These are phyloP conservation scores for Potamarius usumacintae DNA, from an alignment of 2,113 vertebrate species.

Conservation along the genomic window DNA sequence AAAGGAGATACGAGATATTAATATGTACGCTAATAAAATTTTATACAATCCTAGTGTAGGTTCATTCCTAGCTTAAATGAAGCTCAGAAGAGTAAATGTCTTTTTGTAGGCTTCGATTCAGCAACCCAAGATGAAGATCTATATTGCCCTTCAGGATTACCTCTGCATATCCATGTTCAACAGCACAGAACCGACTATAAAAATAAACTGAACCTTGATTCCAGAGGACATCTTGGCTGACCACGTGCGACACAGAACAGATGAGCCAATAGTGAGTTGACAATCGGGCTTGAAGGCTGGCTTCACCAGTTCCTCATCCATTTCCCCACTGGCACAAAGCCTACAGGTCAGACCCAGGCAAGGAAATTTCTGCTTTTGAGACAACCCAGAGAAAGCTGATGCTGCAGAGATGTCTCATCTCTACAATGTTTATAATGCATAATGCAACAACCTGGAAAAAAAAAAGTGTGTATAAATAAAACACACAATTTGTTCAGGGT, in stretches of 20 bases:
- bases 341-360: constrained; percentile 22
- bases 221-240: neutral
- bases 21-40: constrained; percentile 20
- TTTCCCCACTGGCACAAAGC: constrained; percentile 39
- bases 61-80: constrained; percentile 15
- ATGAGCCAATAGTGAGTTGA: constrained; percentile 29
- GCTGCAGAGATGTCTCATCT: constrained; percentile 34
- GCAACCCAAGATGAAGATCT: neutral
- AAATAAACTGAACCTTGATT: neutral
- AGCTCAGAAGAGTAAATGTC: constrained; percentile 8
- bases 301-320: constrained; percentile 38
- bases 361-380: constrained; percentile 25
- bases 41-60: neutral
- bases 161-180: neutral
- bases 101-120: neutral
- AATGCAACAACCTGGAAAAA: constrained; percentile 22
- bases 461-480: neutral
- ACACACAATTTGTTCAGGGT: neutral
- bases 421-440: constrained; percentile 15
- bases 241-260: constrained; percentile 8
- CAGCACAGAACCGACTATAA: constrained; percentile 4
- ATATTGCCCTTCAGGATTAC: neutral
- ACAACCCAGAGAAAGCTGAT: constrained; percentile 38
- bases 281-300: neutral
- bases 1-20: constrained; percentile 15